Evolutionary conservation across 2,888 invertebrate genomes (phyloP), one percentile per base, ranked within the genome.

Genomic region (Rhagium mordax): DNA sequence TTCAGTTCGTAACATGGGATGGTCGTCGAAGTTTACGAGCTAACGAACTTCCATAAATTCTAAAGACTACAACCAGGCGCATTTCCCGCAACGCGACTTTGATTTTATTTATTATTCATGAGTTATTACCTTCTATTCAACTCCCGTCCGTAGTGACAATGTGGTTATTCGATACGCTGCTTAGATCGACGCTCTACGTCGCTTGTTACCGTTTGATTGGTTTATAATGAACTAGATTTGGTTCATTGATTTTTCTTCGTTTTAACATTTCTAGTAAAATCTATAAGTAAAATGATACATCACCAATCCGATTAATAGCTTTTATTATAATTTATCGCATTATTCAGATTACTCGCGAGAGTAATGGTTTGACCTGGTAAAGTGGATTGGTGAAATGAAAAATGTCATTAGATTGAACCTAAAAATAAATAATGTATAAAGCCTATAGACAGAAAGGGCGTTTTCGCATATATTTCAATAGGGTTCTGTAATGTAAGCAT

Each of bases 1-100:
- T 82, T 84, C 84, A 85, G 84, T 84, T 84, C 82, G 84, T 84
- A 85, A 85, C 84, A 83, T 81, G 78, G 84, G 84, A 85, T 84
- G 84, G 83, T 81, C 84, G 83, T 82, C 83, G 82, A 84, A 84
- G 82, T 86, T 87, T 86, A 87, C 84, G 86, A 86, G 82, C 85
- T 84, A 85, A 84, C 84, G 83, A 84, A 85, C 83, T 85, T 84
- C 85, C 82, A 86, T 86, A 86, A 86, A 86, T 86, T 82, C 80
- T 78, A 75, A 79, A 82, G 82, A 84, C 83, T 85, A 82, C 82
- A 70, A 61, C 72, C 73, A 81, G 76, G 76, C 80, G 80, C 76
- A 79, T 78, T 80, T 80, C 81, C 78, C 81, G 78, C 81, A 78
- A 78, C 73, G 79, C 81, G 77, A 78, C 76, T 80, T 81, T 81